Conservation (phyloP, 2,113 vertebrate species). For the Podilymbus podiceps region DNA sequence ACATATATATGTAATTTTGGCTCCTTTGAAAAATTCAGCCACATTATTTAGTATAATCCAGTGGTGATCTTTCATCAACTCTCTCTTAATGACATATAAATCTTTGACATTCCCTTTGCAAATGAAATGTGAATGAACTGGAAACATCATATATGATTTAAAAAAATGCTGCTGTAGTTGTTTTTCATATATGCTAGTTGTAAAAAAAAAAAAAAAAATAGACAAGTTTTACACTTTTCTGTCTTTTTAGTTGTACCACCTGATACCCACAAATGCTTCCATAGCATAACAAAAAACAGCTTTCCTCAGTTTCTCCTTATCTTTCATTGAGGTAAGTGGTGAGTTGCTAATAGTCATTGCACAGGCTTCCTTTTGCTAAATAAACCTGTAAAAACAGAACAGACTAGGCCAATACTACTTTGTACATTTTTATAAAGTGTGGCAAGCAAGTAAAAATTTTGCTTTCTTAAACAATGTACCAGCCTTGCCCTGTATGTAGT, state of each 20-base stretch:
- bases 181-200: not conserved
- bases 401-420: no score
- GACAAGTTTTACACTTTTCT: not conserved
- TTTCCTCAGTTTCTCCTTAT: not conserved
- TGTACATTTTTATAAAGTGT: no score
- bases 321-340: not conserved
- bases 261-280: not conserved
- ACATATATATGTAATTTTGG: not conserved
- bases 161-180: not conserved
- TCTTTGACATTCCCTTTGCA: not conserved
- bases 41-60: not conserved
- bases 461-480: fast-evolving
- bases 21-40: not conserved
- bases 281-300: not conserved
- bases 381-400: not conserved
- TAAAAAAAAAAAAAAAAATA: no score
- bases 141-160: not conserved
- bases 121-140: not conserved
- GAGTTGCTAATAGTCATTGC: not conserved
- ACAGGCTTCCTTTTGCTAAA: not conserved
- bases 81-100: not conserved
- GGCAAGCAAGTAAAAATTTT: not conserved
- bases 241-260: not conserved
- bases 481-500: not conserved
- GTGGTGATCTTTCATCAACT: not conserved